Conservation (phyloP, 2,888 invertebrate genomes). For the Nebria brevicollis region DNA sequence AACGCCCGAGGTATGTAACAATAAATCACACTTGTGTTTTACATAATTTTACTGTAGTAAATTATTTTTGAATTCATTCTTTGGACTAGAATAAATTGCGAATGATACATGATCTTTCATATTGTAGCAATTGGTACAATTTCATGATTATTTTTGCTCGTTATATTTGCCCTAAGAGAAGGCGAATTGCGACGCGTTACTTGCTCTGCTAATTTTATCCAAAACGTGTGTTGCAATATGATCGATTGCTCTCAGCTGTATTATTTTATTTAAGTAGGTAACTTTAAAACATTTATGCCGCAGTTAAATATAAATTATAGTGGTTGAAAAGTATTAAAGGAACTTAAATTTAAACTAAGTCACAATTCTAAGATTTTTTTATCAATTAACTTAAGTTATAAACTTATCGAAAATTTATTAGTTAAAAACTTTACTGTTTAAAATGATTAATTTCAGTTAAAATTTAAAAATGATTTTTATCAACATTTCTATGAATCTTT, state of each 20-base stretch:
- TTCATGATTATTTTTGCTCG: neutral
- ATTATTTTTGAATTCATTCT: neutral
- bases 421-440: too few relatives aligned
- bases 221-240: neutral
- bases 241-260: neutral
- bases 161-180: neutral
- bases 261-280: neutral
- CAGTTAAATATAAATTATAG: too few relatives aligned
- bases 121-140: neutral
- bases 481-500: neutral
- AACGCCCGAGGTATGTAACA: neutral
- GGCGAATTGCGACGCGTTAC: neutral
- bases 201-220: neutral
- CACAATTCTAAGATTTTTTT: too few relatives aligned
- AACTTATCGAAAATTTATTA: too few relatives aligned
- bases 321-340: too few relatives aligned
- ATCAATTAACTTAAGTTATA: too few relatives aligned
- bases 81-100: neutral
- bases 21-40: slow-evolving; percentile 1
- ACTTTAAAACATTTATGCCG: neutral
- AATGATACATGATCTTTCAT: neutral
- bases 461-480: neutral
- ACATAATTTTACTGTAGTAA: neutral
- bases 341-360: too few relatives aligned
- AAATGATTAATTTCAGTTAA: too few relatives aligned